Percentiles rank a stretch among this genome's conserved stretches.
Evolutionary conservation across 2,888 invertebrate species (phyloP).

Genomic region (Lumbricus terrestris): DNA sequence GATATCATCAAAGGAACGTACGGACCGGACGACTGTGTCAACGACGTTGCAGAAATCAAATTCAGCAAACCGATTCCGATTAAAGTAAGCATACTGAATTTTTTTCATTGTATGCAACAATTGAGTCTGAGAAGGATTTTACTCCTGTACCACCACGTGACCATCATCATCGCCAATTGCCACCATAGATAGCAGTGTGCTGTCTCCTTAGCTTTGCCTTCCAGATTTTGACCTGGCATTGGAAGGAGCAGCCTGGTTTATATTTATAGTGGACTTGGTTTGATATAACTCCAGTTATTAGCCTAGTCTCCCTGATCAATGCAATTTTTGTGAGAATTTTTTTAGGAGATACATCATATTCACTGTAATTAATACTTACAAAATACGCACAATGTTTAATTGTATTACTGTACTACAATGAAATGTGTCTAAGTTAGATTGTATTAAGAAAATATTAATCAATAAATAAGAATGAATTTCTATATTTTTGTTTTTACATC

Average conservation of each 20-base stretch:
- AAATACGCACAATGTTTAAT: background rate
- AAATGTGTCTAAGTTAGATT: background rate
- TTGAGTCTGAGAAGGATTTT: too few species aligned
- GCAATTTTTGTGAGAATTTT: too few species aligned
- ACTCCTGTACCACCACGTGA: too few species aligned
- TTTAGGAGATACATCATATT: too few species aligned
- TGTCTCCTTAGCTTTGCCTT: too few species aligned
- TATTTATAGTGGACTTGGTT: too few species aligned
- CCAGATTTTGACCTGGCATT: too few species aligned
- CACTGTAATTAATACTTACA: background rate
- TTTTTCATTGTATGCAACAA: background rate
- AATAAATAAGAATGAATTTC: background rate
- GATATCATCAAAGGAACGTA: conserved; percentile 81
- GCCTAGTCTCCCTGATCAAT: too few species aligned
- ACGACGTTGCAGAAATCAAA: conserved; percentile 84
- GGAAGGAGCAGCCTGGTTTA: too few species aligned
- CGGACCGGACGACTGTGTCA: conserved; percentile 75
- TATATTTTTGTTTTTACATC: background rate
- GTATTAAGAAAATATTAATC: background rate
- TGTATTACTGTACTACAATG: background rate
- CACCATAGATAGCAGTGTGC: too few species aligned
- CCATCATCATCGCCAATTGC: too few species aligned
- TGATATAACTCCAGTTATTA: too few species aligned
- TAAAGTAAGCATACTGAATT: conserved; percentile 66
- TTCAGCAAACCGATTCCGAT: conserved; percentile 84